Conservation (phyloP, 2,888 invertebrate species). For the Oithona nana region DNA sequence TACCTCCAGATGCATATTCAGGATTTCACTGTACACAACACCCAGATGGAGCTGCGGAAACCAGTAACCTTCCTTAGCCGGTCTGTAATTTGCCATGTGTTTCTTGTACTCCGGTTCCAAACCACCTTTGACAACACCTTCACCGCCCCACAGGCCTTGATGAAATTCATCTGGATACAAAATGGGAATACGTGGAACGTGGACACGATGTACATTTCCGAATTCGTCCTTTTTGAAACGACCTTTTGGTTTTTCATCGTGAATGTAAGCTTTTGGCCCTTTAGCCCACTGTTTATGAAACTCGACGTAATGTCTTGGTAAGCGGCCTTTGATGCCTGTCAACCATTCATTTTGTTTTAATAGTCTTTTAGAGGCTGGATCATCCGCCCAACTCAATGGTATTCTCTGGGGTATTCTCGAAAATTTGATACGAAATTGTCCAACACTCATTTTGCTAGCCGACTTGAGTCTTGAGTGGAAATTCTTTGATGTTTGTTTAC, state of each 20-base stretch:
- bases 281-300: slow-evolving; percentile 6
- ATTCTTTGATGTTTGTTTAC: too few species aligned
- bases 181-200: slow-evolving; percentile 54
- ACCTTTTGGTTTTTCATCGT: neutral
- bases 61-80: slow-evolving; percentile 40
- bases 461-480: too few species aligned
- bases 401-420: neutral
- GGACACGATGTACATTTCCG: slow-evolving; percentile 30
- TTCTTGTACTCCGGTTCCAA: slow-evolving; percentile 31
- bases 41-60: slow-evolving; percentile 56
- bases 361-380: neutral
- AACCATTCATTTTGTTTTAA: slow-evolving; percentile 3
- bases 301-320: slow-evolving; percentile 13
- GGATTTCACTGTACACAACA: slow-evolving; percentile 71
- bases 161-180: slow-evolving; percentile 58
- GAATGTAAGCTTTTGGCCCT: slow-evolving; percentile 3
- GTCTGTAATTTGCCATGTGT: neutral
- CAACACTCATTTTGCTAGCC: neutral
- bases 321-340: neutral
- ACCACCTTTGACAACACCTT: slow-evolving; percentile 75
- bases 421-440: neutral
- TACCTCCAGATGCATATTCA: slow-evolving; percentile 61
- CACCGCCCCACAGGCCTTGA: slow-evolving; percentile 87
- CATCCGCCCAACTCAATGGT: neutral
- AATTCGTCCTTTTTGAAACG: slow-evolving; percentile 15